These are phyloP conservation scores for Rhinolophus ferrumequinum DNA, from an alignment of 2,113 vertebrate genomes.

Conservation along the genomic window DNA sequence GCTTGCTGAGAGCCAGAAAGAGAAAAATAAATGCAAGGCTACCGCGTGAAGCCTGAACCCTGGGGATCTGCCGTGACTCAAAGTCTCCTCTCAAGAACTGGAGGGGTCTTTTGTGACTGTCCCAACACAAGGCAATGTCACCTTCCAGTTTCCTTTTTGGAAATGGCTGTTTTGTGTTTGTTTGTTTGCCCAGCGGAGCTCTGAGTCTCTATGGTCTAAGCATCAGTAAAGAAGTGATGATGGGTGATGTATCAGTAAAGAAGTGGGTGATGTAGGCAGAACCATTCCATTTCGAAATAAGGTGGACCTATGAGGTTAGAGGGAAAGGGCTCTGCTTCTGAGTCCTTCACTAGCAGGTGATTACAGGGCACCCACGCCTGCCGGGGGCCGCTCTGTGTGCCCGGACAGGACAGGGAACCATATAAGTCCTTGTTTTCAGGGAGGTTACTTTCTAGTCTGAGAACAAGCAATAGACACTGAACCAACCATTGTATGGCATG, in stretches of 20 bases:
- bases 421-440: fast-evolving
- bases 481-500: fast-evolving
- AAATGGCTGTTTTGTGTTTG: not conserved
- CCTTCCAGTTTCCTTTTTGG: not conserved
- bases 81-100: not conserved
- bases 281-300: too few species aligned
- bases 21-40: not conserved
- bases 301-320: not conserved
- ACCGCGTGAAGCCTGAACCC: fast-evolving
- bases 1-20: not conserved
- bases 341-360: not conserved
- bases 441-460: not conserved
- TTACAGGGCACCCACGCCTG: fast-evolving
- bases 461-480: not conserved
- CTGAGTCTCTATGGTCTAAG: not conserved
- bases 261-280: not conserved
- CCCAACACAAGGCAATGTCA: not conserved
- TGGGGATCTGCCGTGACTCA: not conserved
- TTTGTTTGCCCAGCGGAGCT: too few species aligned
- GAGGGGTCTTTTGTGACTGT: too few species aligned
- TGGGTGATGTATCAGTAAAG: too few species aligned
- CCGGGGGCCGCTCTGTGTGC: not conserved
- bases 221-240: too few species aligned
- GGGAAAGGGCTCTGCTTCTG: not conserved
- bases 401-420: not conserved